Base-by-base conservation (phyloP, 35 echinoderm and acorn worm genomes). In the Chiridota heheva region DNA sequence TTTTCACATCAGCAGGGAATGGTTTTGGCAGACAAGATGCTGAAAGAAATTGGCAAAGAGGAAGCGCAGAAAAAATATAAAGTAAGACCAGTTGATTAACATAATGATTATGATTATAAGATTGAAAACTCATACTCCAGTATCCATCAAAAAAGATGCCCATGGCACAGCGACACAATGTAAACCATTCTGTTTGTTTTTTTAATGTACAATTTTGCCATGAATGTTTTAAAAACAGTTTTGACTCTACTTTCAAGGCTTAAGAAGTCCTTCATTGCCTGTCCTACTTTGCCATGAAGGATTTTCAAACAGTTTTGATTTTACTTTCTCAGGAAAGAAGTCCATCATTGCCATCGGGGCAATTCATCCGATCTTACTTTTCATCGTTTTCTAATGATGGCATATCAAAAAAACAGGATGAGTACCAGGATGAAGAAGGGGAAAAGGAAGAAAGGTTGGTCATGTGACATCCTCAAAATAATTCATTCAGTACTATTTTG, bases 351-450 rank as follows among this genome's bases (percentile, higher is more conserved):
- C 89, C 95, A 29, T 91, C 89, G 0, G 88, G 84, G 32, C 95
- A 98, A 80, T 98, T 98, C 73, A 91, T 98, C 32, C 60, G 85
- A 28, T 98, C 95, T 0, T 98, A 98, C 63, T 98, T 98, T 70
- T 98, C 95, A 1, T 98, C 95, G 15, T 98, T 97, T 84, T 98
- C 95, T 16, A 84, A 98, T 58, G 95, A 98, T 63, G 88, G 88
- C 5, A 98, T 91, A 37, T 91, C 87, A 39, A 63, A 72, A 36
- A 73, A 74, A 3, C n/a, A 18, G 4, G 88, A 98, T 32, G 79
- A 73, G 5, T 84, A 96, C 47, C 36, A 28, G 32, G 7, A 22
- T 69, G 58, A 51, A 35, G 60, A 45, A 69, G 33, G 42, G 27
- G 78, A 12, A 30, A 24, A 81, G 78, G 30, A 77, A 47, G 38